phyloP scores from a whole-genome alignment of 2,113 vertebrate species.

The Zingel zingel region DNA sequence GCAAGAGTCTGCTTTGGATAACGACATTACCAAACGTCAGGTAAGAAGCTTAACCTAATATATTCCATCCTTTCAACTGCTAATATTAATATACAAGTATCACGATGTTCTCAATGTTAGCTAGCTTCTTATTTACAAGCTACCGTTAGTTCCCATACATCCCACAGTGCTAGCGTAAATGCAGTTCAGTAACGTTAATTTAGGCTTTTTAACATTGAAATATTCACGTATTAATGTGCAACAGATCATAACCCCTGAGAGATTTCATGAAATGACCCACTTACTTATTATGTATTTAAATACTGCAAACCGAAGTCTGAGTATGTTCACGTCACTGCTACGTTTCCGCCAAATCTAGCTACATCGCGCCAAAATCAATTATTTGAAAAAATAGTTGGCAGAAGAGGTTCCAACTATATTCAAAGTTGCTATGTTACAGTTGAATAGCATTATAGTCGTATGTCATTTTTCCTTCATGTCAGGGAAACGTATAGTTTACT shows the following conservation, averaged over 20 bases:
- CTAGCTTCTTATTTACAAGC: neutral
- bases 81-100: neutral
- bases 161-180: conserved; percentile 1
- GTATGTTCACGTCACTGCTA: conserved; percentile 10
- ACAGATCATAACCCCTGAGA: neutral
- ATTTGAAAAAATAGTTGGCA: neutral
- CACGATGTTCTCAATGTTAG: neutral
- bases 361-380: conserved; percentile 64
- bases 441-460: fast-evolving
- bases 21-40: neutral
- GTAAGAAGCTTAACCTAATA: neutral
- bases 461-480: neutral
- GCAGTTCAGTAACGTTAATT: neutral
- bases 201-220: fast-evolving
- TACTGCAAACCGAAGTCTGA: neutral
- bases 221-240: fast-evolving
- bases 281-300: neutral
- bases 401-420: too few species aligned
- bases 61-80: neutral
- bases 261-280: neutral
- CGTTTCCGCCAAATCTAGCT: conserved; percentile 61
- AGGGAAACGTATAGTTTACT: fast-evolving
- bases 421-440: fast-evolving
- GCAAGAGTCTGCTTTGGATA: neutral
- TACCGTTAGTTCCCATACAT: neutral